Conservation (phyloP, 1,140 invertebrate species). For the Temnothorax longispinosus region DNA sequence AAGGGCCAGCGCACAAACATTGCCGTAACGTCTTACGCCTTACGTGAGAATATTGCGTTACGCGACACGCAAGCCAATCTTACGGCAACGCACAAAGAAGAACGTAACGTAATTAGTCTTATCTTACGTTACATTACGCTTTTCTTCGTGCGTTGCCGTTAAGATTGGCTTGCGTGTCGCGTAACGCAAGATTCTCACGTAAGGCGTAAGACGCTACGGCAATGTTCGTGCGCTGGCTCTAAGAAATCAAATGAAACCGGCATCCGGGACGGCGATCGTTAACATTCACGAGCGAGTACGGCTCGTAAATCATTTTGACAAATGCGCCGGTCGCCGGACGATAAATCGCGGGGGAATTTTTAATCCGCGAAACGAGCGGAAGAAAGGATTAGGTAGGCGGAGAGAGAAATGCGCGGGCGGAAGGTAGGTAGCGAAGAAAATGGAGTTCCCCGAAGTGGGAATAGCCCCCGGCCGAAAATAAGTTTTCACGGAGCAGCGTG, state of each 20-base stretch:
- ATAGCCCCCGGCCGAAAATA: conserved; percentile 53
- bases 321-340: conserved; percentile 39
- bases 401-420: neutral
- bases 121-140: too few relatives aligned
- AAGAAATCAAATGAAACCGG: conserved; percentile 23
- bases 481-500: conserved; percentile 3
- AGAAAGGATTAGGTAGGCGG: neutral
- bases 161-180: too few relatives aligned
- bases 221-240: neutral
- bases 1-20: too few relatives aligned
- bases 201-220: too few relatives aligned
- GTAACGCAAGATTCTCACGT: too few relatives aligned
- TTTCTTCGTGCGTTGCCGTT: too few relatives aligned
- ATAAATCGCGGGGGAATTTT: conserved; percentile 67
- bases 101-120: too few relatives aligned
- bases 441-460: conserved; percentile 38
- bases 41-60: too few relatives aligned
- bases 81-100: too few relatives aligned
- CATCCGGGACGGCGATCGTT: conserved; percentile 26
- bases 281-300: conserved; percentile 20
- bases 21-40: too few relatives aligned
- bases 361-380: conserved; percentile 61
- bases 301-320: conserved; percentile 63
- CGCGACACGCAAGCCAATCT: too few relatives aligned
- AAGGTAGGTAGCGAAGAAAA: conserved; percentile 22